Base-by-base conservation (phyloP, 2,797 vertebrate genomes). In the Spinibarbus caldwelli region DNA sequence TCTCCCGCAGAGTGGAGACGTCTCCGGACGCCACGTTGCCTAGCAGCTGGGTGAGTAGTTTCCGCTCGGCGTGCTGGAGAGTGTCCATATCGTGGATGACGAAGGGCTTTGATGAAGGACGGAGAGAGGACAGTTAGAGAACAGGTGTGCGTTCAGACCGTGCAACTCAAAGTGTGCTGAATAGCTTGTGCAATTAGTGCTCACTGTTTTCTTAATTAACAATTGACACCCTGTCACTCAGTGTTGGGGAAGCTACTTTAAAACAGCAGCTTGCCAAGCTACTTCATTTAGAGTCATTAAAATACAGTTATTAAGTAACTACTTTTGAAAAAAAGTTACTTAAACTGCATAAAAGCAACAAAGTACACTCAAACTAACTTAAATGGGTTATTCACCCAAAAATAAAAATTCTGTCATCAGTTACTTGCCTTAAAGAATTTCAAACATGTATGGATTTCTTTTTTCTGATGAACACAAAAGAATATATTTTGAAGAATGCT, bases 41-140 rank as follows among this genome's bases (percentile, higher is more conserved):
- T 21, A 96, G 93, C 91, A 97, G 66, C 72, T 97, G 96, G 68
- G 95, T 96, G 57, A 96, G 95, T 36, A 99, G 89, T 0, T 96
- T 97, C 93, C 93, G 95, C 94, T 99, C 97, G 0, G 97, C 98
- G 89, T 97, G 96, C 78, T 97, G 96, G 89, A 99, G 91, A 0
- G 98, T 98, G 77, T 98, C 97, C 97, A 98, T 97, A 91, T 99
- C 97, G 0, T 99, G 97, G 66, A 99, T 98, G 88, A 99, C 95
- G 70, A 99, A 97, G 10, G 97, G 97, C 97, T 98, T 90, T 23
- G 38, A 68, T 82, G 66, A 67, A 49, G 43, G 71, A 83, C 31
- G 26, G 29, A 78, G 49, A 57, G 47, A 81, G 12, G 83, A 67
- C 17, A 43, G 34, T 36, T 26, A 67, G 54, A 31, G 47, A 73